Percentiles rank a stretch among this genome's conserved stretches.
Evolutionary conservation across 2,797 vertebrate species (phyloP).

Genomic region (Pseudocheirus occidentalis): DNA sequence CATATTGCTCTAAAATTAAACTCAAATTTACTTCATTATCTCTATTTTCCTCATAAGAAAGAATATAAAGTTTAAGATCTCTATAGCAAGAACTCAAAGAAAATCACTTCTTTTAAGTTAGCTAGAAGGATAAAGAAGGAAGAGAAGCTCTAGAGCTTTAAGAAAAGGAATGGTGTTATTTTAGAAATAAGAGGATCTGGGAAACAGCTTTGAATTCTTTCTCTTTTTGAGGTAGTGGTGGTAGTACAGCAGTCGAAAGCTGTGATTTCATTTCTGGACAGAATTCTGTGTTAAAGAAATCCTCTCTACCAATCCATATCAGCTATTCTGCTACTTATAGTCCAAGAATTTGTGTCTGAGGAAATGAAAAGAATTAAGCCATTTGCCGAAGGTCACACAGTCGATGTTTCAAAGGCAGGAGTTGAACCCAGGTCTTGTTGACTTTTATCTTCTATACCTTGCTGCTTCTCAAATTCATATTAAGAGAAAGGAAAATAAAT

Average conservation of each 20-base stretch:
- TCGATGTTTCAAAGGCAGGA: neutral
- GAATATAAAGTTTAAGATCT: neutral
- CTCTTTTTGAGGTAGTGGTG: neutral
- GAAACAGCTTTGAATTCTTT: neutral
- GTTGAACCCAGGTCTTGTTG: neutral
- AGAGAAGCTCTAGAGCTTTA: neutral
- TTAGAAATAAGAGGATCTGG: neutral
- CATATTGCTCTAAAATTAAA: neutral
- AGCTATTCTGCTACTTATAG: neutral
- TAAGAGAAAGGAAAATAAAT: neutral
- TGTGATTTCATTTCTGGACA: neutral
- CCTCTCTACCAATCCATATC: neutral
- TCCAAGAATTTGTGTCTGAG: neutral
- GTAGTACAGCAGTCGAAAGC: neutral
- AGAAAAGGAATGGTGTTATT: neutral
- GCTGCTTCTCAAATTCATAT: neutral
- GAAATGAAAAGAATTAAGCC: neutral
- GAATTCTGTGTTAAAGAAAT: neutral
- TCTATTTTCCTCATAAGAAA: neutral
- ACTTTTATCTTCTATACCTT: neutral
- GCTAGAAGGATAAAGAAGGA: neutral
- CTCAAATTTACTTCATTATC: neutral
- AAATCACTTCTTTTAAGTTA: neutral
- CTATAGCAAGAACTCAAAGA: neutral
- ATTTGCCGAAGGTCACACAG: neutral